Evolutionary conservation across 2,888 invertebrate genomes (phyloP), one percentile per base, ranked within the genome.

Genomic region (Sminthurinus aureus): DNA sequence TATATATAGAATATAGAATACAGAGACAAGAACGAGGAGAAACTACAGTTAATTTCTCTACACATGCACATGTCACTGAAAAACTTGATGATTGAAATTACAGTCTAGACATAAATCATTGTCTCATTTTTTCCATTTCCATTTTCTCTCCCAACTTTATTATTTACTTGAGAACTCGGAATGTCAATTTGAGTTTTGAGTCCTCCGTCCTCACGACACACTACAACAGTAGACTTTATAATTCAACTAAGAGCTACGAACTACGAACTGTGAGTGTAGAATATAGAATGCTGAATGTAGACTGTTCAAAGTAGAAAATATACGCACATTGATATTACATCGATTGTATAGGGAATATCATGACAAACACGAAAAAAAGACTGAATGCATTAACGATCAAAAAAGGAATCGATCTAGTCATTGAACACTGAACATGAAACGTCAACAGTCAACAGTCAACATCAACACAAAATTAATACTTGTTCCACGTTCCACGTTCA

Each of bases 21-120:
- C 3, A 38, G 38, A 38, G 38, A 38, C 38, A 38, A 38, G 38
- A 38, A 6, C 38, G 11, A 73, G 73, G 15, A 26, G 13, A 22
- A 51, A 79, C 15, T 71, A 79, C 79, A 81, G 81, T 81, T 81
- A 81, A 81, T 81, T 81, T 67, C 38, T 81, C 82, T 82, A 76
- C 82, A 76, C 82, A 82, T 82, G 82, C 82, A 82, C 75, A 75
- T 82, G 82, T 76, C 82, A 76, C 66, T 26, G 24, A 64, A 82
- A 74, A 81, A 76, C 76, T 83, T 83, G 73, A 83, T 83, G 83
- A 83, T 83, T 83, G 73, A 83, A 83, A 83, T 83, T 83, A 83
- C 79, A 26, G 20, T 74, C 78, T 38, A 73, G 75, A 79, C 79
- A 83, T 83, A 78, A 73, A 83, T 83, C 83, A 83, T 79, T 83